A percentile compares a stretch with the other conserved stretches of the same genome.
Evolutionary conservation across 2,797 vertebrate species (phyloP).

Genomic region (Percopsis omiscomaycus): DNA sequence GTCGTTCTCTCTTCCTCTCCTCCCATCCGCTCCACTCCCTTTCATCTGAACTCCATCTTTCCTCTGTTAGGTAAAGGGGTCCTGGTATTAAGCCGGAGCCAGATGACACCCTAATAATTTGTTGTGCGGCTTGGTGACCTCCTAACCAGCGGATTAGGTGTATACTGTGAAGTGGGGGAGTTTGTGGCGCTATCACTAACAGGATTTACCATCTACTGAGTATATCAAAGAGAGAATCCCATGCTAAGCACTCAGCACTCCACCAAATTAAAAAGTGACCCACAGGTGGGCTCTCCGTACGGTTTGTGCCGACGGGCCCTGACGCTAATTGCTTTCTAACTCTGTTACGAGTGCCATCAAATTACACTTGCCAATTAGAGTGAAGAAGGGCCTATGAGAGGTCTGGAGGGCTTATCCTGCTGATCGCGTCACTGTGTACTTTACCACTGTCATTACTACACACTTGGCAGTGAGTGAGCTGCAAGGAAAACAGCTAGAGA

Average conservation of each 20-base stretch:
- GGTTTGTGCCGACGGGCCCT: constrained; percentile 74
- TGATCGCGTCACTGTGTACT: constrained; percentile 67
- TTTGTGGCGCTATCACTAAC: constrained; percentile 80
- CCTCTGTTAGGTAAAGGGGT: constrained; percentile 50
- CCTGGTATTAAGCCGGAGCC: constrained; percentile 68
- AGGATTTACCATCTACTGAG: constrained; percentile 84
- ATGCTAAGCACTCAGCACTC: constrained; percentile 82
- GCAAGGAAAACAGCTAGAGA: constrained; percentile 15
- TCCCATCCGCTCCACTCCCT: constrained; percentile 39
- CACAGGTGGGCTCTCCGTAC: constrained; percentile 79
- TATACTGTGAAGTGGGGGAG: constrained; percentile 73
- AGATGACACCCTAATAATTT: constrained; percentile 80
- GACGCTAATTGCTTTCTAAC: constrained; percentile 84
- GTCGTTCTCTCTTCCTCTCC: constrained; percentile 53
- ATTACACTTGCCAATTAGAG: constrained; percentile 79
- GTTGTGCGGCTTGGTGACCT: constrained; percentile 70
- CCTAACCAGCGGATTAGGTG: constrained; percentile 80
- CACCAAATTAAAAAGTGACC: constrained; percentile 85
- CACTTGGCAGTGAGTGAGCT: constrained; percentile 59
- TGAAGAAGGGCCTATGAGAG: constrained; percentile 65
- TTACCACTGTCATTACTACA: constrained; percentile 71
- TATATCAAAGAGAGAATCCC: constrained; percentile 80
- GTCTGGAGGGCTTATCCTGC: constrained; percentile 67
- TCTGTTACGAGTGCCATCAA: constrained; percentile 83
- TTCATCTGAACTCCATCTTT: constrained; percentile 49